Evolutionary conservation across 2,797 vertebrate species (phyloP).

Genomic region (Kryptopterus vitreolus): DNA sequence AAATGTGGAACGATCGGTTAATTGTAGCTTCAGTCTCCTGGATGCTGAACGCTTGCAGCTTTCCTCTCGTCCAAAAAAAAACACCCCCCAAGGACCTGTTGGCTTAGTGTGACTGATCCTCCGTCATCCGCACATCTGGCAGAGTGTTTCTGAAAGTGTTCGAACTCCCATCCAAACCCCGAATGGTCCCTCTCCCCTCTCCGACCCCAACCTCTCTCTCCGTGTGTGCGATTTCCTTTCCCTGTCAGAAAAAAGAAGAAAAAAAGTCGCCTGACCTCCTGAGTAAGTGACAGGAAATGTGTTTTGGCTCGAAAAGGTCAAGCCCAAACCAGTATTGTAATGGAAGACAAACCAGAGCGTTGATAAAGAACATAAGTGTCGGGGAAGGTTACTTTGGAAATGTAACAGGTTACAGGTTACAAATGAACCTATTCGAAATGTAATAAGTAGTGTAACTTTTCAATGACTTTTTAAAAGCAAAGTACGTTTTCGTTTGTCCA

Average conservation of each 20-base stretch:
- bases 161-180: neutral
- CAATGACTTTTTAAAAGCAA: no score
- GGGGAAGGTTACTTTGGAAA: no score
- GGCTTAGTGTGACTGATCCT: conserved; percentile 48
- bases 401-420: no score
- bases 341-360: neutral
- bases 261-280: conserved; percentile 23
- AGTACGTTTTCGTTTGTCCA: no score
- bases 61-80: conserved; percentile 22
- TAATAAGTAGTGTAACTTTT: no score
- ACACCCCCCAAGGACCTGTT: conserved; percentile 45
- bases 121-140: conserved; percentile 46
- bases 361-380: no score
- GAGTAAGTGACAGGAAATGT: conserved; percentile 36
- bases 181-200: neutral
- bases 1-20: conserved; percentile 31
- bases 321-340: neutral
- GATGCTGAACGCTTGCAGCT: conserved; percentile 26
- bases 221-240: conserved; percentile 27
- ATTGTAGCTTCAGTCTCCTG: conserved; percentile 19
- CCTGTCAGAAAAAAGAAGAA: conserved; percentile 20
- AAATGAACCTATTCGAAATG: no score
- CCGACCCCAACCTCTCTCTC: neutral
- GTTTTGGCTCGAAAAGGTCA: conserved; percentile 8
- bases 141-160: conserved; percentile 36